Conservation (phyloP, 2,797 vertebrate genomes). For the Ispidina picta region DNA sequence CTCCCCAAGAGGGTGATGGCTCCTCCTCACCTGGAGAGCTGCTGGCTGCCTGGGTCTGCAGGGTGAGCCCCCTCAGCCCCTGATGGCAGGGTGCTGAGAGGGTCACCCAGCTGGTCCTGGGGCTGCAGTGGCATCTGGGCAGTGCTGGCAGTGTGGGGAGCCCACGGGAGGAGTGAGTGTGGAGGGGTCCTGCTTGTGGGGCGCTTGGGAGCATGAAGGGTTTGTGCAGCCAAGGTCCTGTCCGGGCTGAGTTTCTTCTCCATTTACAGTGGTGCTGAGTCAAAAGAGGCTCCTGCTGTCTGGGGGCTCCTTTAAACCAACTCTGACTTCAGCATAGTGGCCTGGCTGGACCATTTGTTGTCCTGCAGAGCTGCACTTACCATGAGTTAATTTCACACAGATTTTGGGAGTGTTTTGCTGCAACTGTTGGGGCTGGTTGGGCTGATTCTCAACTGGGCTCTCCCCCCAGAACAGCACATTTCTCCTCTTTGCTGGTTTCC, state of each 20-base stretch:
- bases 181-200: not conserved
- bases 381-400: accelerated
- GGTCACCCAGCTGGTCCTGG: accelerated
- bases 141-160: accelerated
- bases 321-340: accelerated
- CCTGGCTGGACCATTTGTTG: not conserved
- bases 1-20: accelerated
- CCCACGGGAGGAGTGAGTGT: accelerated
- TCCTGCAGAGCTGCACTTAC: not conserved
- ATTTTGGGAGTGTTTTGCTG: not conserved
- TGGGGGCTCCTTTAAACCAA: not conserved
- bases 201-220: accelerated
- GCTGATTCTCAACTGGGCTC: not conserved
- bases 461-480: not conserved
- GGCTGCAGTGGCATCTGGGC: accelerated
- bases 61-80: not conserved
- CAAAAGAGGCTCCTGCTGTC: not conserved
- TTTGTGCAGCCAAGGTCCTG: not conserved
- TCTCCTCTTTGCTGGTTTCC: not conserved
- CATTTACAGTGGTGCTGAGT: not conserved
- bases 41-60: accelerated
- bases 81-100: accelerated
- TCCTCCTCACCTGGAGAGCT: not conserved
- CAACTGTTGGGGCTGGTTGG: not conserved
- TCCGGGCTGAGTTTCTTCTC: not conserved